Evolutionary conservation across 2,113 vertebrate genomes (phyloP), one percentile per base, ranked within the genome.

Genomic region (Anarhynchus alexandrinus): DNA sequence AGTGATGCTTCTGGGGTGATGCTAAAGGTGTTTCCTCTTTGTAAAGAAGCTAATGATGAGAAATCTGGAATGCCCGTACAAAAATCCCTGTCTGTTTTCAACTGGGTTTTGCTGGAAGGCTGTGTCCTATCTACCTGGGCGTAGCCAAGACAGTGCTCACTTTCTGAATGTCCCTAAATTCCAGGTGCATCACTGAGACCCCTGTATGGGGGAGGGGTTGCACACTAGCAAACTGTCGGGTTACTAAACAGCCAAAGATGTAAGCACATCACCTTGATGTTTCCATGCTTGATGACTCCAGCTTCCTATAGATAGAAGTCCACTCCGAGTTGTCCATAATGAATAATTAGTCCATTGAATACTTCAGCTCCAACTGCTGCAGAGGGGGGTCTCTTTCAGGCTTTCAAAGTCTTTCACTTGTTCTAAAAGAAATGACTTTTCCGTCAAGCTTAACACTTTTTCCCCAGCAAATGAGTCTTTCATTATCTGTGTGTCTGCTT

Each of bases 401-500:
- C 57, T 91, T 96, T 90, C 73, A 38, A 87, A 96, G 80, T 78
- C 59, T 96, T 96, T 84, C 12, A 15, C 61, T 93, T 89, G 34
- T 49, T 90, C 73, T 82, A 15, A 82, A 93, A 91, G 47, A 94
- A 84, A 82, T 69, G 25, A 69, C 79, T 93, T 87, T 90, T 61
- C 73, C 9, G 8, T 91, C 78, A 95, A 86, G 78, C 87, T 90
- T 91, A 90, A 96, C 84, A 32, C 84, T 79, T 87, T 78, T 94
- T 26, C 43, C 72, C 81, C 91, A 61, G 10, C 82, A 96, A 95
- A 88, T 52, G 91, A 89, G 61, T 20, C 45, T 77, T 88, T 96
- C 91, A 74, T 93, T 86, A 80, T 82, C 71, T 95, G 30, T 96
- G 65, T 97, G 29, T 97, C 94, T 91, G 89, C 82, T 97, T 97